Evolutionary conservation across 2,888 invertebrate genomes (phyloP), one percentile per base, ranked within the genome.

Genomic region (Hydrotaea diabolus): DNA sequence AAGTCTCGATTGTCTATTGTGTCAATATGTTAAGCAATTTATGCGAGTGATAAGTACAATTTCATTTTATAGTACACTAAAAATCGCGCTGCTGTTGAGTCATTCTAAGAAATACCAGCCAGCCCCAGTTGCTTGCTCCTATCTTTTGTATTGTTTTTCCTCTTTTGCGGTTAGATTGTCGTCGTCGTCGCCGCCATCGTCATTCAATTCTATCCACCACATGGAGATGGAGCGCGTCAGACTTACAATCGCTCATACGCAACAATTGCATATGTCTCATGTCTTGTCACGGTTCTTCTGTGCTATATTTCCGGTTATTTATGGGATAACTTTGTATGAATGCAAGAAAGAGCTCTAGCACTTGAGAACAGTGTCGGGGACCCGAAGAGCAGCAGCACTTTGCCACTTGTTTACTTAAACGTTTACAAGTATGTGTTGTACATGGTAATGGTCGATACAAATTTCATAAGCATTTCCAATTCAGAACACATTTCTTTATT

Each of bases 231-330:
- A n/a, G n/a, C n/a, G n/a, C n/a, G n/a, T n/a, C n/a, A n/a, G n/a
- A n/a, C n/a, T n/a, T 9, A 43, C 43, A 15, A 15, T 13, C 11
- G 5, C 43, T 15, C 43, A 13, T 43, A 15, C 15, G 3, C 43
- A 11, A 43, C 15, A 2, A 43, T 43, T 43, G 43, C 2, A 43
- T 49, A n/a, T 19, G 23, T n/a, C n/a, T n/a, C 5, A 55, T 55
- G 17, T 55, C 55, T 59, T 21, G 57, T 19, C 26, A 23, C 21
- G 21, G 23, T 57, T 57, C n/a, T n/a, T n/a, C 57, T 57, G 31
- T 31, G 57, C 59, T 26, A 26, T 26, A 59, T 59, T 59, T 59
- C 59, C 59, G 59, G 59, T 59, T 59, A 59, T 59, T 59, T 59
- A 59, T 59, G 59, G 59, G 26, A 59, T 59, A 59, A 59, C 2